Base-by-base conservation (phyloP, 2,113 vertebrate genomes). In the Lichenostomus cassidix region DNA sequence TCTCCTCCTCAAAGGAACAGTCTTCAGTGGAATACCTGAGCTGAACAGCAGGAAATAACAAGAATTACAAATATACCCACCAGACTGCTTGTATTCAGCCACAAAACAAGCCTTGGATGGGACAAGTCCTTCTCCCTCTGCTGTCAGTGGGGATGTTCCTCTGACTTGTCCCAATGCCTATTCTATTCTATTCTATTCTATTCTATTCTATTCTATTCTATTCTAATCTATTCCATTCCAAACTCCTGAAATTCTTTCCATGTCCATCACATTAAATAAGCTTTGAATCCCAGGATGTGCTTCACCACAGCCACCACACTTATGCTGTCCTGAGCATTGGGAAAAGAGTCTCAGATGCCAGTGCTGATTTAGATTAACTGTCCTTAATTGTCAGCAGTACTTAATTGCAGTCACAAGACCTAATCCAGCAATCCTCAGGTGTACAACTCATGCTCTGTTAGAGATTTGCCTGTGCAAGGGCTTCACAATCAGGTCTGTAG, bases 1-100 rank as follows among this genome's bases (percentile, higher is more conserved):
- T 98, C 84, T 98, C 98, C 82, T 99, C 99, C 90, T 98, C 97
- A 65, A 99, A 99, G 55, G 98, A 98, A 58, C 99, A 99, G 82
- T 99, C 98, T 5, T 99, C 99, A 16, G 96, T 97, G 15, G 96
- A 98, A 94, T 98, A 99, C 41, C 95, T 96, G 60, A 86, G 86
- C 99, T 99, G 92, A 35, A 89, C n/a, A 93, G 73, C 56, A 83
- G 89, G 87, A 62, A 92, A 60, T 21, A 75, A 49, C 2, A 0
- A 74, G 47, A 78, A 21, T 95, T 90, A 92, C 24, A 73, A 60
- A 75, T 15, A 12, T 1, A 25, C 28, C 50, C 49, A 50, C 29
- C n/a, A 63, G 25, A 60, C 9, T 20, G 37, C 25, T 5, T 53
- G 41, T 20, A 15, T 67, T 85, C 87, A 84, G 49, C 33, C 47